Conservation (phyloP, 2,797 vertebrate genomes). For the Natrix natrix region DNA sequence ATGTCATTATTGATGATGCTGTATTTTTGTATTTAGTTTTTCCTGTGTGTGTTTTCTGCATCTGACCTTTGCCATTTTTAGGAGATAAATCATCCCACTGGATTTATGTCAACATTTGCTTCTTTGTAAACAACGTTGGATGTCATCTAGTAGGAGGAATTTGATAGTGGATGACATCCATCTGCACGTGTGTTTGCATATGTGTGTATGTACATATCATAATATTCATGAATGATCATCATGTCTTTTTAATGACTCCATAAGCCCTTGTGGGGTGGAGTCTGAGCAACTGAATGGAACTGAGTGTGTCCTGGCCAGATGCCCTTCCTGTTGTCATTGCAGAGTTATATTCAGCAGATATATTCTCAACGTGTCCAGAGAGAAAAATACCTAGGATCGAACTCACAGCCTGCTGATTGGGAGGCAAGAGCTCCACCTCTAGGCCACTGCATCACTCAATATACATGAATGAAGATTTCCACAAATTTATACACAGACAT, state of each 20-base stretch:
- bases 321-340: no score
- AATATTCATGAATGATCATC: neutral
- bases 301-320: no score
- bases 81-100: constrained; percentile 42
- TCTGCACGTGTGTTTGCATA: neutral
- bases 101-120: constrained; percentile 27
- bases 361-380: no score
- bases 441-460: neutral
- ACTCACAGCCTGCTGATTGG: no score
- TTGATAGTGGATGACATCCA: neutral
- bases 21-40: constrained; percentile 15
- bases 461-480: neutral
- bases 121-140: constrained; percentile 3
- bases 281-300: no score
- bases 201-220: neutral
- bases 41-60: constrained; percentile 24
- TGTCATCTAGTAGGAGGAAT: neutral
- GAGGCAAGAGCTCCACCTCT: no score
- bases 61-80: constrained; percentile 43
- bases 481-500: neutral
- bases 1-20: neutral
- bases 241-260: no score
- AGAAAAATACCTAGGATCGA: no score
- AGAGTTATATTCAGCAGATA: no score
- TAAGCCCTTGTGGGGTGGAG: no score